Base-by-base conservation (phyloP, 2,113 vertebrate genomes). In the Platichthys stellatus region DNA sequence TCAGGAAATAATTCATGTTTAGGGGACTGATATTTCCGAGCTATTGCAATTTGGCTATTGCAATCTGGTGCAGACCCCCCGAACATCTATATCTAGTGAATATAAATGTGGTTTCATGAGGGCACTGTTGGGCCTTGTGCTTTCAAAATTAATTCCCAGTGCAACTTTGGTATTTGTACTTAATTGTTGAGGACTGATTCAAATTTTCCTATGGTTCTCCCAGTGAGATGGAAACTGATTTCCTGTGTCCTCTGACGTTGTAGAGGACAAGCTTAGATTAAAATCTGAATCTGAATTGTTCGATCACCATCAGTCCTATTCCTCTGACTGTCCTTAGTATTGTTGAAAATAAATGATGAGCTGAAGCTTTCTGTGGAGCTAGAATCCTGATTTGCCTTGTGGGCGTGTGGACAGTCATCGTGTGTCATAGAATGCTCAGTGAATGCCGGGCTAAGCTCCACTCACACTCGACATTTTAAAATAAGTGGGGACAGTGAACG, bases 371-470 rank as follows among this genome's bases (percentile, higher is more conserved):
- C 3, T 14, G 43, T 45, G 12, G 0, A 45, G 14, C 14, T 45
- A 2, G 15, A 45, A 45, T 45, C 45, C 45, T 18, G 45, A 49
- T 49, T 3, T 49, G 45, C 45, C 45, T 7, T 17, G 5, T 17
- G 15, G 45, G 45, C 15, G 3, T 49, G 45, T n/a, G 26, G 73
- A 77, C 31, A 1, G 45, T 43, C 54, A 2, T 14, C n/a, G 11
- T 71, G 64, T 76, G 59, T 82, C 5, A 66, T 69, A 31, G 65
- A 69, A 82, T 31, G 10, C 23, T 15, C 11, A 11, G 45, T 47
- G 1, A 69, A 70, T 6, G 28, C 17, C 10, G 11, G 21, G 18
- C 23, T 64, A 64, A 68, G 49, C 71, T 81, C 47, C 38, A 18
- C 58, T 75, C 31, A 49, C 45, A 17, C 45, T 49, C 45, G 15